Percentiles rank a stretch among this genome's conserved stretches.
These are phyloP conservation scores for Procambarus virginalis DNA, from an alignment of 1,140 invertebrate species.

Conservation along the genomic window DNA sequence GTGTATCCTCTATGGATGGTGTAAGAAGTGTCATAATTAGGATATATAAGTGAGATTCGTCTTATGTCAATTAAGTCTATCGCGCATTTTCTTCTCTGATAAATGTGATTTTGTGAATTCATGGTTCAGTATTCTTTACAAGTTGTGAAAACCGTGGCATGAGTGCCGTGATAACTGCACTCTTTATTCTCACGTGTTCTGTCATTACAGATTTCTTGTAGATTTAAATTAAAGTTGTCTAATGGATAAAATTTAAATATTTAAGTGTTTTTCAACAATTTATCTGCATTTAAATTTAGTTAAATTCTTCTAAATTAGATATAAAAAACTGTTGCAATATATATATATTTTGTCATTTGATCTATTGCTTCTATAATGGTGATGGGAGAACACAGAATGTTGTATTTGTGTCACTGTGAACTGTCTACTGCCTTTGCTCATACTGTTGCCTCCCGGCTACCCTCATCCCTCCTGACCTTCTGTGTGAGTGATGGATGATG, in stretches of 20 bases:
- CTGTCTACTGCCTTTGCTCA: slow-evolving; percentile 47
- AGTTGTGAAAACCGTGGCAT: too few species aligned
- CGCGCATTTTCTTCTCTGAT: not conserved
- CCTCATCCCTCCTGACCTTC: not conserved
- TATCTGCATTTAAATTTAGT: too few species aligned
- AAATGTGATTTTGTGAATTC: too few species aligned
- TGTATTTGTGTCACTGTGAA: not conserved
- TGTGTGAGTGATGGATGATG: not conserved
- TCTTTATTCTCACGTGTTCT: too few species aligned
- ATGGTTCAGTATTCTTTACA: too few species aligned
- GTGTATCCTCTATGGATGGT: slow-evolving; percentile 20
- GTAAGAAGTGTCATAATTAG: slow-evolving; percentile 35
- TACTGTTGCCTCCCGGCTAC: slow-evolving; percentile 35
- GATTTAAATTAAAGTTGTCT: too few species aligned
- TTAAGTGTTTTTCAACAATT: too few species aligned
- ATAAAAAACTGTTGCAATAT: too few species aligned
- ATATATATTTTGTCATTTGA: not conserved
- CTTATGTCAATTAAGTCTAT: not conserved
- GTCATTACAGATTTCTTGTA: too few species aligned
- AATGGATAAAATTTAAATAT: too few species aligned
- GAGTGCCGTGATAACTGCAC: too few species aligned
- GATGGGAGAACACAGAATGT: slow-evolving; percentile 18
- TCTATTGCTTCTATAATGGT: slow-evolving; percentile 2
- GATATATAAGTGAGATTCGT: slow-evolving; percentile 16
- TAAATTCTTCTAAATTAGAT: too few species aligned